A percentile compares a stretch with the other conserved stretches of the same genome.
Conservation (phyloP, 2,888 invertebrate genomes). For the Brachypalpus laphriformis region DNA sequence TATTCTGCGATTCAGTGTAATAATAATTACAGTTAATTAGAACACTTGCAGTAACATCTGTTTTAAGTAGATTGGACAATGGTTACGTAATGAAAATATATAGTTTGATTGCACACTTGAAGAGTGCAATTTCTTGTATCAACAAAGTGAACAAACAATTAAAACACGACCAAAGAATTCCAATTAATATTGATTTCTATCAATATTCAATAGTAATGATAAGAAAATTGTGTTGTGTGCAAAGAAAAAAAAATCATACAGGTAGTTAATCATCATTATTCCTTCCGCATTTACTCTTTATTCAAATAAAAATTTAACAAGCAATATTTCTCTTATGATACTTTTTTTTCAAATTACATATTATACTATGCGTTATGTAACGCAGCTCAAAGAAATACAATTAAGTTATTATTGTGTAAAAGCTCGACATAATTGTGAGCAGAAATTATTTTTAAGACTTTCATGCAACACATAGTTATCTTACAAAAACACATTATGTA, state of each 20-base stretch:
- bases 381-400: no score
- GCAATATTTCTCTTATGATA: neutral
- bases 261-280: neutral
- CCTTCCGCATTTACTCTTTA: neutral
- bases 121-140: constrained; percentile 22
- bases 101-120: neutral
- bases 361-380: neutral
- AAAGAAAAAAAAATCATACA: neutral
- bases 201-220: constrained; percentile 6
- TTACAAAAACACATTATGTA: neutral
- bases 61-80: neutral
- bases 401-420: neutral
- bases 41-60: constrained; percentile 27
- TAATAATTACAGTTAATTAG: neutral
- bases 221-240: neutral
- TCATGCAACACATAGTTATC: neutral
- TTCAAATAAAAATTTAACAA: neutral
- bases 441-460: neutral
- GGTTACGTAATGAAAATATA: neutral
- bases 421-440: neutral
- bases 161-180: neutral
- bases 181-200: constrained; percentile 15
- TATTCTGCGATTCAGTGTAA: no score
- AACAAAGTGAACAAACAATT: constrained; percentile 12
- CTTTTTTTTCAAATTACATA: neutral